Evolutionary conservation across 2,888 invertebrate species (phyloP).

Genomic region (Eristalinus sepulchralis): DNA sequence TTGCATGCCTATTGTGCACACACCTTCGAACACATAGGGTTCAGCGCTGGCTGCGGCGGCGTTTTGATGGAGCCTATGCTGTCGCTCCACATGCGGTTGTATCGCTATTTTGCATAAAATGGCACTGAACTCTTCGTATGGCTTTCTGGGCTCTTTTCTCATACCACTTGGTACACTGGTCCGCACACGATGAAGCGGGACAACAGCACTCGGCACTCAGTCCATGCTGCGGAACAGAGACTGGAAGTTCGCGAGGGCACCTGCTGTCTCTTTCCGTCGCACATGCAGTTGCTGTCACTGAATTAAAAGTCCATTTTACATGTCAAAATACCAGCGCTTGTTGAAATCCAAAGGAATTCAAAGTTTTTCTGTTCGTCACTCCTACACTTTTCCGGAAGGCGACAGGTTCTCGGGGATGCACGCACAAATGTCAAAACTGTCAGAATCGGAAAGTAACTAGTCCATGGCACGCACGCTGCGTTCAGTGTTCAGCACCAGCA

Average conservation of each 20-base stretch:
- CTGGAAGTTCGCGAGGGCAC: neutral
- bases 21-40: neutral
- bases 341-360: constrained; percentile 16
- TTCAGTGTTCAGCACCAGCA: neutral
- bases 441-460: neutral
- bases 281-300: constrained; percentile 29
- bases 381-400: neutral
- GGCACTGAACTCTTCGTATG: constrained; percentile 63
- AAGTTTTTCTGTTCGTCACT: neutral
- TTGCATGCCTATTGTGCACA: constrained; percentile 42
- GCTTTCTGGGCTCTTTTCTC: neutral
- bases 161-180: neutral
- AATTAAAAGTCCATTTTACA: constrained; percentile 33
- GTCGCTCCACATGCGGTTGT: constrained; percentile 43
- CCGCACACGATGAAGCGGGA: constrained; percentile 15
- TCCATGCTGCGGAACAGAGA: neutral
- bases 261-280: constrained; percentile 40
- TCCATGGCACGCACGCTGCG: neutral
- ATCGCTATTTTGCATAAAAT: constrained; percentile 62
- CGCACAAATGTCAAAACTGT: neutral
- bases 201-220: constrained; percentile 2
- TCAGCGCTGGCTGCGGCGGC: neutral
- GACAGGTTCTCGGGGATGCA: neutral
- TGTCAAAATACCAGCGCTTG: constrained; percentile 45
- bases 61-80: constrained; percentile 1